Evolutionary conservation across 2,888 invertebrate species (phyloP).

Genomic region (Caenorhabditis zanzibari): DNA sequence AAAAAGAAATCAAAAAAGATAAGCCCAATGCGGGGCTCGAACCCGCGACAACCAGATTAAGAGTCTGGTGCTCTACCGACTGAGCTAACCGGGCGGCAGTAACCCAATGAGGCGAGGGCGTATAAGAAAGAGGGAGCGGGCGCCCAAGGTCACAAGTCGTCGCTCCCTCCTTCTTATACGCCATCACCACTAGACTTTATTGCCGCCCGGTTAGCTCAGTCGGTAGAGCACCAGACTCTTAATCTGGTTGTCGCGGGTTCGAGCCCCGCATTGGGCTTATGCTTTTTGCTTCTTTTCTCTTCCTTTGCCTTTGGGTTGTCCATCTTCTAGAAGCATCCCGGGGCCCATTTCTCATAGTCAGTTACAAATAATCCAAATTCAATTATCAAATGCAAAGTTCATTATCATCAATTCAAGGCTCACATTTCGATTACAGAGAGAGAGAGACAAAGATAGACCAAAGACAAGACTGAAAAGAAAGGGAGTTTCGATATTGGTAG

Average conservation of each 20-base stretch:
- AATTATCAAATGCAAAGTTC: too few relatives aligned
- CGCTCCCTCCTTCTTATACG: too few relatives aligned
- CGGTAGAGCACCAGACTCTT: slow-evolving; percentile 83
- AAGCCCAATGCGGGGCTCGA: slow-evolving; percentile 83
- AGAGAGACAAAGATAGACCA: too few relatives aligned
- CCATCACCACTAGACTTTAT: too few relatives aligned
- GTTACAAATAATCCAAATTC: too few relatives aligned
- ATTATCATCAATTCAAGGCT: too few relatives aligned
- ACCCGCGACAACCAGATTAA: slow-evolving; percentile 83
- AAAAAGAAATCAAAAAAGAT: slow-evolving; percentile 21
- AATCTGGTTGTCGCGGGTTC: slow-evolving; percentile 83
- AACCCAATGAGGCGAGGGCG: background rate
- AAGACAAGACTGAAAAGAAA: too few relatives aligned
- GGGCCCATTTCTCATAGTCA: too few relatives aligned
- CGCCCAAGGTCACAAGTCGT: background rate
- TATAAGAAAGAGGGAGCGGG: background rate
- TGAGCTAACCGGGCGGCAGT: slow-evolving; percentile 80
- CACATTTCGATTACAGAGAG: too few relatives aligned
- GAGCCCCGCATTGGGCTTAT: slow-evolving; percentile 82
- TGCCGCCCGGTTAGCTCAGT: slow-evolving; percentile 71
- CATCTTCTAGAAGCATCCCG: too few relatives aligned
- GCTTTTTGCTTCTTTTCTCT: slow-evolving; percentile 4
- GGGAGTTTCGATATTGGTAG: too few relatives aligned
- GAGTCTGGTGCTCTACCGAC: slow-evolving; percentile 83
- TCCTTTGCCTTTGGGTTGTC: too few relatives aligned